Base-by-base conservation (phyloP, 1,140 invertebrate species). In the Antheraea mylitta region DNA sequence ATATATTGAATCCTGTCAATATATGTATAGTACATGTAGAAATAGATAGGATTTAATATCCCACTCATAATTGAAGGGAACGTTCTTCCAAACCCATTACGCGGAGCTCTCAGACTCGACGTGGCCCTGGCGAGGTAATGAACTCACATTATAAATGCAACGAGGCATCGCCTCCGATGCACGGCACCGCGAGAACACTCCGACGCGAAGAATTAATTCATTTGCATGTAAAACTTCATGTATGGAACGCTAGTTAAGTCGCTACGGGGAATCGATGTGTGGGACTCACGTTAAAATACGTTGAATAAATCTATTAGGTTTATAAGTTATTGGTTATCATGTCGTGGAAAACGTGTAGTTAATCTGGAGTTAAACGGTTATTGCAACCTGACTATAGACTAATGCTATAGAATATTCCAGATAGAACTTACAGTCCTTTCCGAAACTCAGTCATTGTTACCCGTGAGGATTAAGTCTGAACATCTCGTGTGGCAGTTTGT, bases 61-160 rank as follows among this genome's bases (percentile, higher is more conserved):
- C 72, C 77, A 72, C 68, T 85, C 84, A 89, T 90, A 91, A 91
- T 88, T 88, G 83, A 88, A 89, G 80, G 72, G 73, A 83, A 78
- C 85, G 85, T 86, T 90, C 89, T 87, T 90, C 83, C 78, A 75
- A 89, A 89, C 74, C 86, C 85, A 89, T 91, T 89, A 91, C 74
- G 67, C 64, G 72, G 71, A 78, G 82, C 76, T 80, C 72, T 68
- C 73, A 79, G 74, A 79, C 81, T 81, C 45, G 45, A 53, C 45
- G 45, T 53, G 75, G 79, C 79, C 73, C 70, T 74, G 72, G 75
- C 77, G 77, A 79, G 82, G 87, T 91, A 91, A 91, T 90, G 89
- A 91, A 91, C 87, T 82, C 82, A 79, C 86, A 91, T 91, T 91
- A 91, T 91, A 85, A 91, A 91, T 91, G 89, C 89, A 90, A 88